Conservation (phyloP, 2,888 invertebrate genomes). For the Drosophila differens region DNA sequence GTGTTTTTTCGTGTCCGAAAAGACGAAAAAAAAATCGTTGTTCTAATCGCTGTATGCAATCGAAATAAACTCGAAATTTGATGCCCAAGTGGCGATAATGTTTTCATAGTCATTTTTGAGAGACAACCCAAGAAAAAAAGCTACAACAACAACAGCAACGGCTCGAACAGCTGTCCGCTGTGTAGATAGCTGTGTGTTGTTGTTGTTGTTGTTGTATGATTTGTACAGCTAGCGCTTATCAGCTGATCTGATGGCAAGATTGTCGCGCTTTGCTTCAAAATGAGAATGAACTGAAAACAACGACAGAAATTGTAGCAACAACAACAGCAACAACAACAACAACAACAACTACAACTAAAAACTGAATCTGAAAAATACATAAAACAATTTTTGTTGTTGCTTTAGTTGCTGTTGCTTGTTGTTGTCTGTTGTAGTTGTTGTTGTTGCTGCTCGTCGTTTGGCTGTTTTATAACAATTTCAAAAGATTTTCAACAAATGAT, state of each 20-base stretch:
- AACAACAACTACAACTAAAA: slow-evolving; percentile 44
- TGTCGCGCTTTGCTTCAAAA: slow-evolving; percentile 80
- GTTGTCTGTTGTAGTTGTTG: slow-evolving; percentile 52
- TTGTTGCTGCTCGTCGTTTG: slow-evolving; percentile 64
- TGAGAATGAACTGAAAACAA: slow-evolving; percentile 76
- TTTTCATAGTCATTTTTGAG: slow-evolving; percentile 71
- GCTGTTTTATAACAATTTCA: slow-evolving; percentile 79
- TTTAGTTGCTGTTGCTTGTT: slow-evolving; percentile 45
- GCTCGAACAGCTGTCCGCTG: slow-evolving; percentile 68
- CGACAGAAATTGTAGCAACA: slow-evolving; percentile 64
- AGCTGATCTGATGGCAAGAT: slow-evolving; percentile 81
- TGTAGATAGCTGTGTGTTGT: slow-evolving; percentile 40
- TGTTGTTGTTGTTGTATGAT: slow-evolving; percentile 71
- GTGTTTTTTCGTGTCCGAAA: slow-evolving; percentile 14
- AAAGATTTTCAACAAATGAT: slow-evolving; percentile 78
- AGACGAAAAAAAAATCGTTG: slow-evolving; percentile 6
- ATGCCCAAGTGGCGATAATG: slow-evolving; percentile 69
- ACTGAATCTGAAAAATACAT: slow-evolving; percentile 50
- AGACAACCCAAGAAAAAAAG: slow-evolving; percentile 51
- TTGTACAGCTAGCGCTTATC: slow-evolving; percentile 76
- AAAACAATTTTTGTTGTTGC: slow-evolving; percentile 46
- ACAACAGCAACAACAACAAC: slow-evolving; percentile 43
- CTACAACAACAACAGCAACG: slow-evolving; percentile 31
- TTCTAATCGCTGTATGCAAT: slow-evolving; percentile 57
- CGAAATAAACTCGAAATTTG: slow-evolving; percentile 70